phyloP scores from a whole-genome alignment of 2,888 invertebrate genomes.

The Thymelicus acteon region DNA sequence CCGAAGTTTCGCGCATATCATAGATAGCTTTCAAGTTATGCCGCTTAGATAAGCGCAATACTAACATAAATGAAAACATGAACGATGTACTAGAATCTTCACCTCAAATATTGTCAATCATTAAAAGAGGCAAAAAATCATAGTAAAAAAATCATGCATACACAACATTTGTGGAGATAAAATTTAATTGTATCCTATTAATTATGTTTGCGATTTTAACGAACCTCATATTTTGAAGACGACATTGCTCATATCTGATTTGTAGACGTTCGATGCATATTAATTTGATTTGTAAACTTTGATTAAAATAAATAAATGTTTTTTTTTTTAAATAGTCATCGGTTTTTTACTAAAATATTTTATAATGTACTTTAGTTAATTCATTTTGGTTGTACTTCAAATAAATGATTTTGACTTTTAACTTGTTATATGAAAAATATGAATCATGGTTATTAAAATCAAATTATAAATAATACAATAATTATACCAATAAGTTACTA shows the following conservation, averaged over 20 bases:
- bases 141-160: conserved; percentile 21
- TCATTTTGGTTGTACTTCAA: too few species aligned
- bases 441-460: too few species aligned
- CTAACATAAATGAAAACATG: background rate
- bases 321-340: too few species aligned
- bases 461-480: too few species aligned
- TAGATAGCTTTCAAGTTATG: conserved; percentile 25
- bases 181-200: conserved; percentile 31
- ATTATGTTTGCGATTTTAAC: conserved; percentile 10
- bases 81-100: background rate
- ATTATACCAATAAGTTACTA: too few species aligned
- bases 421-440: too few species aligned
- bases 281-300: background rate
- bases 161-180: conserved; percentile 7
- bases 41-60: conserved; percentile 21
- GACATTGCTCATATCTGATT: background rate
- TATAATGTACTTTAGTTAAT: too few species aligned
- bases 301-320: too few species aligned
- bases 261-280: background rate
- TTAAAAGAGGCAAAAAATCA: conserved; percentile 5
- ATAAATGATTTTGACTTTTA: too few species aligned
- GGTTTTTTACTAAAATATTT: too few species aligned
- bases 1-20: conserved; percentile 17
- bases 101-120: conserved; percentile 18
- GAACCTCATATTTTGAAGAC: background rate